Conservation (phyloP, 2,797 vertebrate genomes). For the Rhinogobio ventralis region DNA sequence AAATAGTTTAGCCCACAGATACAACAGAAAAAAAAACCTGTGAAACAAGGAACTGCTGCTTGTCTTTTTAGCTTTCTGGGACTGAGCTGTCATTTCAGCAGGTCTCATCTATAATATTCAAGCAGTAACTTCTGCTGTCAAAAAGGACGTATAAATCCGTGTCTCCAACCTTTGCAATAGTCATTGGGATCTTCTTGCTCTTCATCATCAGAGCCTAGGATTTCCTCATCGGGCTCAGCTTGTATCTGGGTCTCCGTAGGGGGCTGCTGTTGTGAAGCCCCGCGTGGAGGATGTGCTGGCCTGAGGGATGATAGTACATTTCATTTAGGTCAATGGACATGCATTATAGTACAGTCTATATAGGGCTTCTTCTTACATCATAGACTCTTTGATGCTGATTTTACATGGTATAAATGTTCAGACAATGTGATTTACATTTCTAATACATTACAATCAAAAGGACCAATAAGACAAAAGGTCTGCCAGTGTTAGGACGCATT, state of each 20-base stretch:
- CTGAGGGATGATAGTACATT: conserved; percentile 72
- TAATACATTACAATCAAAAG: neutral
- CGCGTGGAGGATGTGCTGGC: conserved; percentile 84
- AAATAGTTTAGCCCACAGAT: neutral
- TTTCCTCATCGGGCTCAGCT: conserved; percentile 87
- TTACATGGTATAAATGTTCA: neutral
- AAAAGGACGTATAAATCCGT: neutral
- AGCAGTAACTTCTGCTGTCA: neutral
- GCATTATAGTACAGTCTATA: conserved; percentile 11
- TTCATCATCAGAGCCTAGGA: conserved; percentile 96
- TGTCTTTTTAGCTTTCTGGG: neutral
- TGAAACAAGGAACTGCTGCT: neutral
- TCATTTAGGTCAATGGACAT: conserved; percentile 40
- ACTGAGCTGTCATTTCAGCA: neutral
- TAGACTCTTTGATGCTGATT: neutral
- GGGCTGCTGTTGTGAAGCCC: conserved; percentile 75
- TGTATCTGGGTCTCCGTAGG: conserved; percentile 83
- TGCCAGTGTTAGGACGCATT: neutral
- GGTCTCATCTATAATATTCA: neutral
- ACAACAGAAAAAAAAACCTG: neutral
- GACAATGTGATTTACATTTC: neutral
- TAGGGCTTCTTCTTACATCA: neutral
- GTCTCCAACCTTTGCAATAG: conserved; percentile 91
- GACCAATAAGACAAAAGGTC: too few species aligned
- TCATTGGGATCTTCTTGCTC: conserved; percentile 98